These are phyloP conservation scores for Morone chrysops DNA, from an alignment of 2,113 vertebrate genomes.

Conservation along the genomic window DNA sequence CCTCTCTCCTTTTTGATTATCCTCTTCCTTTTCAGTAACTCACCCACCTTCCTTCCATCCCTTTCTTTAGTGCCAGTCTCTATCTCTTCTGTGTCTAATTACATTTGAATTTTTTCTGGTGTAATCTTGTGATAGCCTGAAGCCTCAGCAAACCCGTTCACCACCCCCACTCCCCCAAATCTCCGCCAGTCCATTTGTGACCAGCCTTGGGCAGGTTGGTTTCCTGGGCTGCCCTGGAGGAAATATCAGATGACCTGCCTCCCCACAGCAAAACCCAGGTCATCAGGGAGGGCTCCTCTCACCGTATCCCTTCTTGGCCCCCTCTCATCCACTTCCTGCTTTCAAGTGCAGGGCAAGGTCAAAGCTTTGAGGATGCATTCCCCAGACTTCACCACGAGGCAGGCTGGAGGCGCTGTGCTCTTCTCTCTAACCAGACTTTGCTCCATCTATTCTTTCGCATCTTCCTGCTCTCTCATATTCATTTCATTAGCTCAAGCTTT, in stretches of 20 bases:
- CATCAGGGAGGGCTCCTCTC: slow-evolving; percentile 79
- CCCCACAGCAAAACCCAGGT: slow-evolving; percentile 78
- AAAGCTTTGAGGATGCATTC: slow-evolving; percentile 80
- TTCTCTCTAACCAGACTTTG: slow-evolving; percentile 59
- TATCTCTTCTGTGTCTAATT: slow-evolving; percentile 79
- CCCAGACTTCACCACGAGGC: slow-evolving; percentile 80
- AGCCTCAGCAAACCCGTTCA: slow-evolving; percentile 39
- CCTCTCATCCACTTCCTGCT: slow-evolving; percentile 80
- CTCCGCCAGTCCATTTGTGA: slow-evolving; percentile 79
- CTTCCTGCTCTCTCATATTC: slow-evolving; percentile 74
- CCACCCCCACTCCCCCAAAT: slow-evolving; percentile 30
- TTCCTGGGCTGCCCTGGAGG: slow-evolving; percentile 85
- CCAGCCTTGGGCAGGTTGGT: slow-evolving; percentile 75
- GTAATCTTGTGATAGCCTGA: slow-evolving; percentile 74
- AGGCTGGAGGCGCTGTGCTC: slow-evolving; percentile 77
- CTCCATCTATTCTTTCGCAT: slow-evolving; percentile 70
- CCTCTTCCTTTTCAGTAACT: slow-evolving; percentile 51
- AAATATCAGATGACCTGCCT: slow-evolving; percentile 86
- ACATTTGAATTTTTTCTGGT: slow-evolving; percentile 73
- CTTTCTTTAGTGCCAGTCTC: slow-evolving; percentile 55
- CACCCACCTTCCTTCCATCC: slow-evolving; percentile 16
- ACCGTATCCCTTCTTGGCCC: slow-evolving; percentile 51
- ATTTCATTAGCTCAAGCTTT: slow-evolving; percentile 81
- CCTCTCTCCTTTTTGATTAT: slow-evolving; percentile 54
- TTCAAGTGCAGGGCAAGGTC: slow-evolving; percentile 86